These are phyloP conservation scores for Acanthoscelides obtectus DNA, from an alignment of 2,888 invertebrate species.

Conservation along the genomic window DNA sequence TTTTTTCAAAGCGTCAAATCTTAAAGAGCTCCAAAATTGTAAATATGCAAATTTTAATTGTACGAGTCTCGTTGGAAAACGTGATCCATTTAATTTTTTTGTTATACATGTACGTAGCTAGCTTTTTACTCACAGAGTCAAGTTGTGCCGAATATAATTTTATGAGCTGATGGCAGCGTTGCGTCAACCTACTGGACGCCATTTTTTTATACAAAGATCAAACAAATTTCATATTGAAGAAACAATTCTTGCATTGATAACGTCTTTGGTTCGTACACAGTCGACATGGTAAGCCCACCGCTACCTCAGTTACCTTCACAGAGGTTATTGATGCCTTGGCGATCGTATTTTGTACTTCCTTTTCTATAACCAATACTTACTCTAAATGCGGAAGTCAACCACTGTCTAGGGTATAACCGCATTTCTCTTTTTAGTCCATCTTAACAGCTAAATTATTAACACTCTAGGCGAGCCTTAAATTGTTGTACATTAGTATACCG, in stretches of 20 bases:
- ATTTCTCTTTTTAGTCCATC: conserved; percentile 14
- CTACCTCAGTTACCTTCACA: conserved; percentile 33
- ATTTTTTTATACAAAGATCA: too few relatives aligned
- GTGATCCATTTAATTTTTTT: too few relatives aligned
- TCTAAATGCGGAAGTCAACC: conserved; percentile 20
- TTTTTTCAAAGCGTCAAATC: too few relatives aligned
- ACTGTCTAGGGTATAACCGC: background rate
- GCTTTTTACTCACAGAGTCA: too few relatives aligned
- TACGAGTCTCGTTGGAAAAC: too few relatives aligned
- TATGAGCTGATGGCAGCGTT: too few relatives aligned
- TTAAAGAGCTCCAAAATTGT: too few relatives aligned
- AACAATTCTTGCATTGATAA: background rate
- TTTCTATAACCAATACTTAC: conserved; percentile 24
- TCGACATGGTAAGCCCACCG: conserved; percentile 23
- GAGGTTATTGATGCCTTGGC: conserved; percentile 27
- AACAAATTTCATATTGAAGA: too few relatives aligned
- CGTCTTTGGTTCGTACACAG: conserved; percentile 6
- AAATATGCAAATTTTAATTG: too few relatives aligned
- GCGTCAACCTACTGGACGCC: too few relatives aligned
- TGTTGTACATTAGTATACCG: conserved; percentile 19
- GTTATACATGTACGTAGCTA: too few relatives aligned
- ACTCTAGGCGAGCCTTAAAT: conserved; percentile 17
- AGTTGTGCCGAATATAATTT: too few relatives aligned
- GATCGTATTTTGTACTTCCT: conserved; percentile 29
- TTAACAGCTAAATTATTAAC: conserved; percentile 19